Evolutionary conservation across 2,797 vertebrate species (phyloP).

Genomic region (Neopelma chrysocephalum): DNA sequence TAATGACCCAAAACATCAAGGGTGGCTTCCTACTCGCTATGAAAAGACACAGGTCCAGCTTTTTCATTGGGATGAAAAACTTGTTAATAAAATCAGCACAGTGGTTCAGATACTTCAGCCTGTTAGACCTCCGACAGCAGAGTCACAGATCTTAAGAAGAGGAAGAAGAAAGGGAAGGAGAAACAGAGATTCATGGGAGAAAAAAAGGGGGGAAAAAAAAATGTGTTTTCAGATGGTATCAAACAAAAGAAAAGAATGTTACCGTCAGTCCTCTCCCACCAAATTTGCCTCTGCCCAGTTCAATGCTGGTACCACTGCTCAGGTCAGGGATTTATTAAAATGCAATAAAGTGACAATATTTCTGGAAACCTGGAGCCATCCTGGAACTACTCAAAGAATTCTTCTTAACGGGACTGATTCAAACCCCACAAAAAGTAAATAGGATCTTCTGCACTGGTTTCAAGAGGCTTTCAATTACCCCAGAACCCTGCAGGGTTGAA

Average conservation of each 20-base stretch:
- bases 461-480: not conserved
- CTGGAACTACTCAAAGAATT: not conserved
- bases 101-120: not conserved
- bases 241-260: slow-evolving; percentile 34
- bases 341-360: slow-evolving; percentile 1
- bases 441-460: not conserved
- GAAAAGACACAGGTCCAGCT: not conserved
- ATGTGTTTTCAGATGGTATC: slow-evolving; percentile 15
- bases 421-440: not conserved
- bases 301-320: slow-evolving; percentile 28
- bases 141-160: not conserved
- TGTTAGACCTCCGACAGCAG: not conserved
- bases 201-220: not conserved
- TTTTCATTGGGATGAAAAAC: slow-evolving; percentile 26
- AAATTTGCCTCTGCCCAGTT: slow-evolving; percentile 65
- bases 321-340: slow-evolving; percentile 52
- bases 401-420: not conserved
- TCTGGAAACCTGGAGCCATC: not conserved
- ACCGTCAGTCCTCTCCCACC: slow-evolving; percentile 28
- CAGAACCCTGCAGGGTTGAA: not conserved
- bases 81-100: slow-evolving; percentile 47
- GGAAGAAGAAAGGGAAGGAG: slow-evolving; percentile 33
- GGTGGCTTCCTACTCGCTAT: not conserved
- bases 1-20: slow-evolving; percentile 52
- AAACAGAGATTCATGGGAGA: slow-evolving; percentile 34